Evolutionary conservation across 2,797 vertebrate genomes (phyloP), one percentile per base, ranked within the genome.

Genomic region (Dallia pectoralis): DNA sequence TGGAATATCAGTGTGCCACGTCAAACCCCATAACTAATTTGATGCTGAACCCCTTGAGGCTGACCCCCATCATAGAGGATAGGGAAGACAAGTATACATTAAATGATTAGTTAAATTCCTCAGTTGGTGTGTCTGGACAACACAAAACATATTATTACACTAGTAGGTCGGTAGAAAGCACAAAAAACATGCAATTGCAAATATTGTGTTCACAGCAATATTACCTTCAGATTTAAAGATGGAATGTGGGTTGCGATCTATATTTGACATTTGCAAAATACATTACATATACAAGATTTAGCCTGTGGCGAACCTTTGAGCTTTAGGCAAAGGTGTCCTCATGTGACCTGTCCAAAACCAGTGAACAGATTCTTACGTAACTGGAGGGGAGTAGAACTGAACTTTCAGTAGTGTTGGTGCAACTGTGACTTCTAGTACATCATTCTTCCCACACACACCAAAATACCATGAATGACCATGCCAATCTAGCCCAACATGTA

Each of bases 101-200:
- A 63, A 32, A 18, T 30, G 0, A 32, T 30, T 33, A 63, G 30
- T 63, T 18, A 1, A 63, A 19, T 63, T 33, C 62, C 62, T 32
- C 18, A 19, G 29, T 63, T 63, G 25, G 29, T 16, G 18, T 36
- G 33, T 66, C 32, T 36, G 64, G 64, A 66, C 18, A 66, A 40
- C 18, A 33, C 9, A 9, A 33, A 36, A 85, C 76, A 74, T 87
- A 79, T 76, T 68, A 67, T 82, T 84, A 87, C 87, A 85, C 87
- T 25, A 86, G 83, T 85, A 81, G 83, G 87, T 86, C 87, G 86
- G 83, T 85, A 88, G 84, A 91, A 92, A 92, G 91, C 91, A 92
- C 91, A 92, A 92, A 84, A 19, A 68, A 25, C n/a, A 75, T 86
- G 77, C 86, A 86, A 88, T 86, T 88, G 83, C 86, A 89, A 86